phyloP scores from a whole-genome alignment of 2,888 invertebrate species.

The Pristionchus maxplancki region DNA sequence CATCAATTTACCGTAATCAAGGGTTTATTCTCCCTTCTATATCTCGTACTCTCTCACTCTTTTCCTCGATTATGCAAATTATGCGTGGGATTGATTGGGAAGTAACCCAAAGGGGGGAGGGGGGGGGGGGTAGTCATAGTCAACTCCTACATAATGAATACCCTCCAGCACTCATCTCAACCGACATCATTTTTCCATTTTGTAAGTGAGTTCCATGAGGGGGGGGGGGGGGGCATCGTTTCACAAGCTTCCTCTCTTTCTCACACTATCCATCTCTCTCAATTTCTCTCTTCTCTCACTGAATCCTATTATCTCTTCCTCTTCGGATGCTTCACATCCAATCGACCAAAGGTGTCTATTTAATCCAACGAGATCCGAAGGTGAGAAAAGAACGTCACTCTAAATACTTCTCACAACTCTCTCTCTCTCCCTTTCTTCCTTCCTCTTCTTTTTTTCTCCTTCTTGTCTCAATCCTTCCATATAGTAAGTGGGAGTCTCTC shows the following conservation, averaged over 20 bases:
- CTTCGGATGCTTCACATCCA: conserved; percentile 13
- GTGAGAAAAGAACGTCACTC: conserved; percentile 29
- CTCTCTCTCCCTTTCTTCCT: background rate
- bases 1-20: background rate
- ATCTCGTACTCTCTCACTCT: background rate
- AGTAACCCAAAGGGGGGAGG: background rate
- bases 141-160: conserved; percentile 31
- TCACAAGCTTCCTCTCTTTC: conserved; percentile 28
- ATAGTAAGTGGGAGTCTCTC: conserved; percentile 45
- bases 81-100: conserved; percentile 5
- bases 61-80: conserved; percentile 33
- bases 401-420: background rate
- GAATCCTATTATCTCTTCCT: background rate
- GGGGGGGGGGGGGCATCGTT: background rate
- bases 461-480: conserved; percentile 27
- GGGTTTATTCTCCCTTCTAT: conserved; percentile 1
- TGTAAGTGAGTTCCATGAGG: conserved; percentile 15
- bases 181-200: conserved; percentile 5
- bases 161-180: background rate
- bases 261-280: background rate
- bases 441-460: background rate
- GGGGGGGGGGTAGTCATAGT: conserved; percentile 8
- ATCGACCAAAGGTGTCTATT: background rate
- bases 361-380: conserved; percentile 24
- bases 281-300: conserved; percentile 24